phyloP scores from a whole-genome alignment of 2,113 vertebrate species.

The Ailuropoda melanoleuca region DNA sequence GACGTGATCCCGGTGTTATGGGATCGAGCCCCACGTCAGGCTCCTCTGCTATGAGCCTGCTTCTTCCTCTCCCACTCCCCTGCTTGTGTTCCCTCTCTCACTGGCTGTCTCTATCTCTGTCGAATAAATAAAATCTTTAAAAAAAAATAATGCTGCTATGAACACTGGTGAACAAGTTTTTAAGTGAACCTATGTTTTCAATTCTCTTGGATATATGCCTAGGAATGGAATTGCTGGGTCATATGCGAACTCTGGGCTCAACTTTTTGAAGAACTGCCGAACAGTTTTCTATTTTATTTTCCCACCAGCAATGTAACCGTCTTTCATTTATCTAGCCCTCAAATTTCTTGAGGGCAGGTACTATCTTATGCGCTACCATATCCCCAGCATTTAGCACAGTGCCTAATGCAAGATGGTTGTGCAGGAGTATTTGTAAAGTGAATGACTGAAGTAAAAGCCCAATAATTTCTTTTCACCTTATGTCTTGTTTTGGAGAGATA shows the following conservation, averaged over 20 bases:
- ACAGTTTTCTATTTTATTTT: background rate
- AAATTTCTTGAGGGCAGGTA: background rate
- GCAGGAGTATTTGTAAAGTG: background rate
- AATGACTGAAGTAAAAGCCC: background rate
- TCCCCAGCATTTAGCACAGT: background rate
- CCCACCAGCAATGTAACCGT: background rate
- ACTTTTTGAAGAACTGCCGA: conserved; percentile 24
- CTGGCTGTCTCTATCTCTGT: too few relatives aligned
- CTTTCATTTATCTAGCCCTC: background rate
- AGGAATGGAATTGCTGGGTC: background rate
- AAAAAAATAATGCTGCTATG: background rate
- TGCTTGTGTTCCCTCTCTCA: too few relatives aligned
- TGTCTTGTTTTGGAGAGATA: background rate
- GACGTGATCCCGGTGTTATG: too few relatives aligned
- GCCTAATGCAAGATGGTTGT: background rate
- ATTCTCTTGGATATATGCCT: background rate
- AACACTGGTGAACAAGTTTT: background rate
- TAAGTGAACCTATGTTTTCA: background rate
- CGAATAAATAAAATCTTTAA: too few relatives aligned
- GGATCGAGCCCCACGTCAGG: too few relatives aligned
- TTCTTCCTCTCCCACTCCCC: too few relatives aligned
- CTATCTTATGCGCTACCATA: background rate
- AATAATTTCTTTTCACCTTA: background rate
- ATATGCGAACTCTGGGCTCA: background rate
- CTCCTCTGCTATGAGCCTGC: too few relatives aligned